Base-by-base conservation (phyloP, 1,140 invertebrate species). In the Lasioglossum baleicum region DNA sequence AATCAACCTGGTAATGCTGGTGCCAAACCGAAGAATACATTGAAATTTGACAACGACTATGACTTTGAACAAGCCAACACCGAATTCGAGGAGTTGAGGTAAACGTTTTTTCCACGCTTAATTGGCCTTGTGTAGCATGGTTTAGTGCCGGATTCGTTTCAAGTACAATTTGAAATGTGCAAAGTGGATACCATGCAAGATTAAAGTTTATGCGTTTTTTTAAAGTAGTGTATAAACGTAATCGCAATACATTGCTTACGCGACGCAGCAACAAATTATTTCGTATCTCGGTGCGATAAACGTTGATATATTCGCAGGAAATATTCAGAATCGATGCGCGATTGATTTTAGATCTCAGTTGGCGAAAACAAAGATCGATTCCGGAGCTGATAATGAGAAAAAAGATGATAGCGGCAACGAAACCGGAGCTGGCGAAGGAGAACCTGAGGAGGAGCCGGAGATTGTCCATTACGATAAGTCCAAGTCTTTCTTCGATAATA, bases 401-500 rank as follows among this genome's bases (percentile, higher is more conserved):
- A 97, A 97, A 89, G 96, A 97, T 89, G 96, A 97, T 87, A 97
- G 96, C 80, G 96, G 96, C 42, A 97, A 97, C 87, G 96, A 97
- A 88, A 97, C 96, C n/a, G 96, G 95, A 42, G 96, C 95, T 72
- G 96, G 96, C 13, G 96, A 97, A 88, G 94, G 95, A 64, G 96
- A 97, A 88, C 95, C 94, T 5, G 96, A 97, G 80, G 96, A 97
- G 65, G 96, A 97, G 60, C 92, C 94, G n/a, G 94, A 94, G 83
- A 95, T 96, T 70, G 94, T 95, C 26, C 96, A 95, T 91, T 99
- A 99, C 92, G 97, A 99, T 92, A 99, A 99, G 94, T 95, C 95
- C 80, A 99, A 99, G 92, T 99, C 98, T 66, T 99, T 99, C 95
- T 99, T 99, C 93, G 99, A 99, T 93, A 98, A 97, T 88, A 99